Percentiles rank a stretch among this genome's conserved stretches.
phyloP scores from a whole-genome alignment of 2,797 vertebrate species.

The Parambassis ranga region DNA sequence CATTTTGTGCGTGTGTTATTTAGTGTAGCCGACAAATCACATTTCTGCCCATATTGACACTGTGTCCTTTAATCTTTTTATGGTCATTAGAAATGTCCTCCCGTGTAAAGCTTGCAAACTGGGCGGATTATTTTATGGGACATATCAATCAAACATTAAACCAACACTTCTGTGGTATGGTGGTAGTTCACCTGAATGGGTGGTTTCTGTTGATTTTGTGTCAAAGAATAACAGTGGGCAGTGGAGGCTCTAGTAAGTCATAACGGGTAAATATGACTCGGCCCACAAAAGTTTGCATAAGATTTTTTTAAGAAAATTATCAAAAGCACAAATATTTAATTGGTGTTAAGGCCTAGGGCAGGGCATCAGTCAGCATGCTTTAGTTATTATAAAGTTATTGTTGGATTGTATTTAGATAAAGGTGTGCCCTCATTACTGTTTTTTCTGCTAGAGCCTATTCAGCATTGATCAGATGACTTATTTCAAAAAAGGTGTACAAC shows the following conservation, averaged over 20 bases:
- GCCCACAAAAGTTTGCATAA: slow-evolving; percentile 24
- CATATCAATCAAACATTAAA: slow-evolving; percentile 8
- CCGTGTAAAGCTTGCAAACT: slow-evolving; percentile 14
- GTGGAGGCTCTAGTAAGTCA: neutral
- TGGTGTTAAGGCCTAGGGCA: slow-evolving; percentile 7
- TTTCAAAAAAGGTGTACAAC: slow-evolving; percentile 13
- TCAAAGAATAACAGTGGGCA: neutral
- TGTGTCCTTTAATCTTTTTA: neutral
- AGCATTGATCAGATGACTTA: neutral
- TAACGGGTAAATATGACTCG: slow-evolving; percentile 28
- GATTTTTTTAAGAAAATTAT: neutral
- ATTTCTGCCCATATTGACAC: neutral
- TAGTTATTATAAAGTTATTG: neutral
- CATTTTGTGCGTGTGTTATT: too few relatives aligned
- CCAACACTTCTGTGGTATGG: neutral
- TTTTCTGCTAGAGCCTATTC: neutral
- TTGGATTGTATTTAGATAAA: slow-evolving; percentile 14
- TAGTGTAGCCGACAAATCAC: too few relatives aligned
- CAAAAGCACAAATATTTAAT: slow-evolving; percentile 55
- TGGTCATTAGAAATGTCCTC: neutral
- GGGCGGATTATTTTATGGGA: neutral
- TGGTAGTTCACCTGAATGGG: neutral
- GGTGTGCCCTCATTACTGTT: slow-evolving; percentile 18
- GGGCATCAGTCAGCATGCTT: neutral
- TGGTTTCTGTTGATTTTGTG: slow-evolving; percentile 34